Percentiles rank a stretch among this genome's conserved stretches.
Conservation (phyloP, 2,888 invertebrate genomes). For the Watsonalla binaria region DNA sequence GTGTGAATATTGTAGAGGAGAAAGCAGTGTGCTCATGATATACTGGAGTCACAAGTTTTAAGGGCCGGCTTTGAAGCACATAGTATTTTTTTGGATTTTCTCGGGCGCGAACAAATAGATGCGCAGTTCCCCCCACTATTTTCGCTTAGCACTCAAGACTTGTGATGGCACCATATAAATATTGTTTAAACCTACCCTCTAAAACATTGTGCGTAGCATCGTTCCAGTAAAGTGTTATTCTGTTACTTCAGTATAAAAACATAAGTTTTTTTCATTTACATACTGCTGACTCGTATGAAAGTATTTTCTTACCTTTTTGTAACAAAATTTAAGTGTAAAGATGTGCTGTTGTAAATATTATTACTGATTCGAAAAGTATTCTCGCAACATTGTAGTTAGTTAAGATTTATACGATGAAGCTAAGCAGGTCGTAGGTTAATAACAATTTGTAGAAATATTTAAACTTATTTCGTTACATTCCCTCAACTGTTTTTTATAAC, state of each 20-base stretch:
- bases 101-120: no score
- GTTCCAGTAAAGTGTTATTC: constrained; percentile 17
- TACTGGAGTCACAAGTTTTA: no score
- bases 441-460: constrained; percentile 46
- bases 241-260: background rate
- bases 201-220: constrained; percentile 13
- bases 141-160: no score
- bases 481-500: constrained; percentile 36
- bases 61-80: no score
- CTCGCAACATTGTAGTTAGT: constrained; percentile 37
- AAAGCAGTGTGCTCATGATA: constrained; percentile 25
- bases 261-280: constrained; percentile 15
- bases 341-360: constrained; percentile 48
- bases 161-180: no score
- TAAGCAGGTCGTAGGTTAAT: constrained; percentile 36
- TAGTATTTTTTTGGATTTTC: no score
- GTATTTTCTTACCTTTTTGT: constrained; percentile 33
- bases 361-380: constrained; percentile 36
- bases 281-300: constrained; percentile 32
- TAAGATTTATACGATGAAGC: constrained; percentile 28
- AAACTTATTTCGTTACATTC: constrained; percentile 56
- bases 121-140: no score
- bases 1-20: constrained; percentile 28
- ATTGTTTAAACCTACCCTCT: no score
- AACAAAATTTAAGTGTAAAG: constrained; percentile 25